Base-by-base conservation (phyloP, 2,113 vertebrate species). In the Dicerorhinus sumatrensis region DNA sequence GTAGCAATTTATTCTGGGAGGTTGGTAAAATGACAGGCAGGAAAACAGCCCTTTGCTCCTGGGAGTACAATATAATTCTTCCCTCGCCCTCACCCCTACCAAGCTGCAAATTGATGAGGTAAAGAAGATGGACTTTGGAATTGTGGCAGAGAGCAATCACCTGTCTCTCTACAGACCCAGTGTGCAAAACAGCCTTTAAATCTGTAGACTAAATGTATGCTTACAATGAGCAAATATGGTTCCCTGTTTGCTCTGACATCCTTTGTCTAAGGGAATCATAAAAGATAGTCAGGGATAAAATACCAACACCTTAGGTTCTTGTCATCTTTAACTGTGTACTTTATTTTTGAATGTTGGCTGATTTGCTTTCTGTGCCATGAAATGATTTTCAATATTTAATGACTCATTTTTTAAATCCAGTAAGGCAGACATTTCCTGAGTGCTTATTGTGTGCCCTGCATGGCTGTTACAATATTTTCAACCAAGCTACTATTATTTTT, bases 1-100 rank as follows among this genome's bases (percentile, higher is more conserved):
- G 95, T 83, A 98, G 97, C 98, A 97, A 65, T 98, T 98, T 98
- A 98, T 99, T 97, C 95, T 94, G 88, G 79, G 88, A 97, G 65
- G 98, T 97, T 96, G 96, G 85, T 97, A 95, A 95, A 97, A 79
- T 97, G 97, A 98, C 94, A 98, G 95, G 95, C 97, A 97, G 91
- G 88, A 97, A 97, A 91, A 83, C 79, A 91, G 94, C 72, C 96
- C 89, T 82, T 94, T 63, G 69, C 51, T 95, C 84, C 48, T 95
- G 63, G 95, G 81, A 95, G 77, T 63, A 17, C 39, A 65, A 6
- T 89, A 81, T 96, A 97, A 96, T 96, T 97, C 80, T 91, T 97
- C 56, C 65, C 67, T 95, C 7, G 18, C 75, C 88, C 31, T 92
- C 65, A 87, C n/a, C 89, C 75, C 48, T 97, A 91, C 92, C 42